Conservation (phyloP, 2,797 vertebrate genomes). For the Kryptopterus vitreolus region DNA sequence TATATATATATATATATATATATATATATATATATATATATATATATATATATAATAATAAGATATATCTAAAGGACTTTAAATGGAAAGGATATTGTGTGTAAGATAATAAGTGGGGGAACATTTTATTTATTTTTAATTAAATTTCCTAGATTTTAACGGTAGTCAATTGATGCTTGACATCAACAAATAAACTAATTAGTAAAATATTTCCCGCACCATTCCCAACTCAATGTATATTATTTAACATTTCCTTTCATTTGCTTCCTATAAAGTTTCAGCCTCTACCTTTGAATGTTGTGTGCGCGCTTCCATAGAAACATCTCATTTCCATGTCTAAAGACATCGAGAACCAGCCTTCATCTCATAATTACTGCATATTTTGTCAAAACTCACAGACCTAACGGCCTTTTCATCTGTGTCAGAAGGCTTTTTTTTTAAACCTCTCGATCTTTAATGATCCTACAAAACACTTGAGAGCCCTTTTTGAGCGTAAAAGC, state of each 20-base stretch:
- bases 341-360: background rate
- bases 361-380: background rate
- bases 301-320: background rate
- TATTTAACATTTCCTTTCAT: background rate
- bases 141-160: background rate
- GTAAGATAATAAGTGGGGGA: too few species aligned
- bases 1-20: too few species aligned
- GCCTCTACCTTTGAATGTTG: background rate
- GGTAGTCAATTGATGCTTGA: too few species aligned
- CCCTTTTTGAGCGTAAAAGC: background rate
- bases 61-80: too few species aligned
- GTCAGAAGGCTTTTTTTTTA: background rate
- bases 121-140: background rate
- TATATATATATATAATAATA: too few species aligned
- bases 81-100: too few species aligned
- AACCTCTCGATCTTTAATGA: background rate
- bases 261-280: background rate
- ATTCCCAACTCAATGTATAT: background rate
- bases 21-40: too few species aligned
- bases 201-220: background rate
- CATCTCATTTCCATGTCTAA: background rate
- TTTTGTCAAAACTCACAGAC: too few species aligned
- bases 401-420: too few species aligned
- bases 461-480: background rate
- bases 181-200: too few species aligned